These are phyloP conservation scores for Magallana gigas DNA, from an alignment of 1,140 invertebrate species.

Conservation along the genomic window DNA sequence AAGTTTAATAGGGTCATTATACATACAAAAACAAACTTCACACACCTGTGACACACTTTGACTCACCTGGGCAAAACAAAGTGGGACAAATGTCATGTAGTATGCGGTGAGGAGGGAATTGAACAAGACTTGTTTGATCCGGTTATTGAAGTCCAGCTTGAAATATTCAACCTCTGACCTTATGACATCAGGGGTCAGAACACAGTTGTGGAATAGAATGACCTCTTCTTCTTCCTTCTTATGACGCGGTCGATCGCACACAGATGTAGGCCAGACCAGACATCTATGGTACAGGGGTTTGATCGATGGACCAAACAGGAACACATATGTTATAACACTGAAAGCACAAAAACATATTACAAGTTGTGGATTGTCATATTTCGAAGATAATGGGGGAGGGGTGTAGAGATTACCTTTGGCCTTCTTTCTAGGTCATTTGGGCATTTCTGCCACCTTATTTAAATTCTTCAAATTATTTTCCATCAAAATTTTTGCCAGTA, in stretches of 20 bases:
- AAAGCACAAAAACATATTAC: constrained; percentile 40
- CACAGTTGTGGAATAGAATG: constrained; percentile 80
- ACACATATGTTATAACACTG: constrained; percentile 90
- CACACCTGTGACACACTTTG: too few species aligned
- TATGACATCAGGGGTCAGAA: constrained; percentile 81
- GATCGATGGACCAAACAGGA: constrained; percentile 86
- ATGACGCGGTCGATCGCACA: constrained; percentile 61
- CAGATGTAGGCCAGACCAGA: constrained; percentile 70
- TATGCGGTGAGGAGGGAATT: constrained; percentile 94
- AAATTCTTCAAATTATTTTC: too few species aligned
- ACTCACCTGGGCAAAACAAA: constrained; percentile 90
- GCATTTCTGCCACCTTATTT: too few species aligned
- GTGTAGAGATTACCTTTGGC: too few species aligned
- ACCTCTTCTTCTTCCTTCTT: constrained; percentile 56
- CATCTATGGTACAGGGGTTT: constrained; percentile 76
- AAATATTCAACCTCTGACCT: constrained; percentile 91
- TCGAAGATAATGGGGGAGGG: too few species aligned
- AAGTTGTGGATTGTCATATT: too few species aligned
- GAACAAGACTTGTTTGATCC: constrained; percentile 93
- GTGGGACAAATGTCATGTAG: constrained; percentile 93
- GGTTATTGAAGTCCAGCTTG: constrained; percentile 91
- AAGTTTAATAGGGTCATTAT: too few species aligned
- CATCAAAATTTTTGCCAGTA: too few species aligned
- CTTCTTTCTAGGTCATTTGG: too few species aligned
- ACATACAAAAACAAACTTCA: too few species aligned